phyloP scores from a whole-genome alignment of 2,113 vertebrate genomes.

The Paraplagusia blochii region DNA sequence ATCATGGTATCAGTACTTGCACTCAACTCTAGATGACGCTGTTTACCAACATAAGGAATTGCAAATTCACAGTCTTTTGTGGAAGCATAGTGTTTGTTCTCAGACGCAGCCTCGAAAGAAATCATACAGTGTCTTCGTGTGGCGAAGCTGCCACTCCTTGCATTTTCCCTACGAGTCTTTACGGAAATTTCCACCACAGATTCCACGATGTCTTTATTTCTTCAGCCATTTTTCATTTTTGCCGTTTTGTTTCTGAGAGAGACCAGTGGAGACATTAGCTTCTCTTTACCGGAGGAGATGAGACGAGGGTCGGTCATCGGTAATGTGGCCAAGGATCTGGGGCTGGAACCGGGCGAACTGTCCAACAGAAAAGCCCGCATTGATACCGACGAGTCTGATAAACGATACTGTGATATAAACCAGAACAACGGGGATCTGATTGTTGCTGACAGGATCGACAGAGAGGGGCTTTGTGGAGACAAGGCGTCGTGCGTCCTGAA shows the following conservation, averaged over 20 bases:
- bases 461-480: constrained; percentile 73
- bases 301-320: constrained; percentile 73
- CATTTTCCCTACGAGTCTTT: no score
- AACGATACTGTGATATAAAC: constrained; percentile 71
- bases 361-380: constrained; percentile 55
- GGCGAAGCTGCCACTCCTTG: no score
- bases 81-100: no score
- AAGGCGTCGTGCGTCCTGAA: constrained; percentile 66
- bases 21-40: background rate
- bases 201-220: background rate
- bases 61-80: no score
- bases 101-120: no score
- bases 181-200: background rate
- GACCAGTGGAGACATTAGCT: constrained; percentile 65
- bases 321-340: constrained; percentile 76
- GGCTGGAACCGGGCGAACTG: constrained; percentile 54
- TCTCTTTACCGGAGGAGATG: constrained; percentile 76
- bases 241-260: background rate
- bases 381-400: constrained; percentile 46
- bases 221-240: background rate
- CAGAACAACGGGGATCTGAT: constrained; percentile 67
- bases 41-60: background rate
- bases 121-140: no score
- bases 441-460: constrained; percentile 72
- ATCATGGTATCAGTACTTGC: background rate